Base-by-base conservation (phyloP, 2,113 vertebrate species). In the Bagarius yarrelli region DNA sequence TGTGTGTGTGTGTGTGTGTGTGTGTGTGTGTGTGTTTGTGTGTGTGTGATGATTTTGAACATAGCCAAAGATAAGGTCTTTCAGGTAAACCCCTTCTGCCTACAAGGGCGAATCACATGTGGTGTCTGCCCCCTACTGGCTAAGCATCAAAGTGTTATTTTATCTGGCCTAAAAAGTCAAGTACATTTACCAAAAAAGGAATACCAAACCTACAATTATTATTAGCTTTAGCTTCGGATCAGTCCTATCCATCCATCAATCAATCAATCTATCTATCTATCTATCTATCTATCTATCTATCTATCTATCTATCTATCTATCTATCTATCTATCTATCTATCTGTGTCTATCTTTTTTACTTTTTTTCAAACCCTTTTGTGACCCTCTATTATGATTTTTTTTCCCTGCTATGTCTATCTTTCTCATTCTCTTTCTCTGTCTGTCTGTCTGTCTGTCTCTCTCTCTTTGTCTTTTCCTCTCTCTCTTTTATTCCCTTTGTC, bases 401-500 rank as follows among this genome's bases (percentile, higher is more conserved):
- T 55, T 3, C 4, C 56, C n/a, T 1, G 15, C 1, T 55, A 16
- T 18, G 15, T 21, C 6, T 21, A 3, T 57, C 19, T 8, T 57
- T 25, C n/a, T 60, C 13, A 53, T 8, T 19, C 50, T 36, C 27
- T n/a, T 25, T 52, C 30, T 16, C 52, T 60, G 79, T 44, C 87
- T 69, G 78, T 8, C 6, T 23, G 15, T 14, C 1, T 32, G 3
- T 66, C 15, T 66, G 4, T 34, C 4, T 55, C 8, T 73, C 97
- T 95, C 96, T 98, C 91, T 94, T 94, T 95, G 56, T 36, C 0
- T 19, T 47, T 19, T 6, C 32, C 30, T 19, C 32, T 66, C 16
- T 66, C 8, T 36, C 56, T 59, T 8, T 55, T 16, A 5, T 8
- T 55, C 19, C 19, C 18, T 55, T 8, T 47, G 1, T 55, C 15